A percentile compares a stretch with the other conserved stretches of the same genome.
Evolutionary conservation across 2,888 invertebrate species (phyloP).

Genomic region (Acanthosepion lycidas): DNA sequence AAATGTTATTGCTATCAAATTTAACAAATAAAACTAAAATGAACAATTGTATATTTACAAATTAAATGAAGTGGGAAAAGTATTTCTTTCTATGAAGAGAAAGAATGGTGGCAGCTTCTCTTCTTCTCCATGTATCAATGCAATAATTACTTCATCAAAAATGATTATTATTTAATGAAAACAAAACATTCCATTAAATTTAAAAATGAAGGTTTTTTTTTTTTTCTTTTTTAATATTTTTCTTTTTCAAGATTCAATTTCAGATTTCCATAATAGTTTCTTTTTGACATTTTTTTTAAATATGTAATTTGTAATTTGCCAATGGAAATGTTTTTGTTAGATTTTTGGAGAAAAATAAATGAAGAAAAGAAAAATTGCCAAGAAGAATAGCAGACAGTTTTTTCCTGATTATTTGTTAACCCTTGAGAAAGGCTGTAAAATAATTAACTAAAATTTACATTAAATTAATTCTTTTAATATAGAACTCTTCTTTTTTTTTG

Average conservation of each 20-base stretch:
- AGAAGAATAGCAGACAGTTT: not conserved
- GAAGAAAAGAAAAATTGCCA: not conserved
- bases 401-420: not conserved
- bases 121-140: not conserved
- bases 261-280: not conserved
- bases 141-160: not conserved
- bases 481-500: not conserved
- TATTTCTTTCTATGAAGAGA: not conserved
- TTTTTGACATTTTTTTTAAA: not conserved
- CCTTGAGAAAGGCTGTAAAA: not conserved
- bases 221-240: not conserved
- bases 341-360: not conserved
- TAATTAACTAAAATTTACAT: slow-evolving; percentile 33
- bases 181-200: not conserved
- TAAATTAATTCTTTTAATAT: not conserved
- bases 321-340: not conserved
- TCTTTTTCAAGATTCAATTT: not conserved
- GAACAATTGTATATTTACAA: not conserved
- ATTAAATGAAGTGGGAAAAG: not conserved
- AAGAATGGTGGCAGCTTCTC: not conserved
- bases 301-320: not conserved
- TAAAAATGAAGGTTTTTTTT: not conserved
- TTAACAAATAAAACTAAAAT: not conserved
- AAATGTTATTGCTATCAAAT: no score
- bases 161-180: not conserved